Percentiles rank a stretch among this genome's conserved stretches.
Conservation (phyloP, 2,113 vertebrate genomes). For the Amphilophus citrinellus region DNA sequence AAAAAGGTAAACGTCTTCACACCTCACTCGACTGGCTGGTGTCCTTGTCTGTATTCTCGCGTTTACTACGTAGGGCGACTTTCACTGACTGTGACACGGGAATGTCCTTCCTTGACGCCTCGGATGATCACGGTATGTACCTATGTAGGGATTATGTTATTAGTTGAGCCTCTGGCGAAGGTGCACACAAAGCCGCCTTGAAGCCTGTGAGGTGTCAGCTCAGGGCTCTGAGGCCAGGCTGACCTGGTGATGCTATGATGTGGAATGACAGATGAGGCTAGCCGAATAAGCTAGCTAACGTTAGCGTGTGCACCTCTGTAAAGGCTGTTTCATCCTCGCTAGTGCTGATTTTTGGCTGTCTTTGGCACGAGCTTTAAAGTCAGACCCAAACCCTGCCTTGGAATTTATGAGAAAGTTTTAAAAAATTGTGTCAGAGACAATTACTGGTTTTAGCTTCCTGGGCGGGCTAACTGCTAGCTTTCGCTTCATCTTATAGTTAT, state of each 20-base stretch:
- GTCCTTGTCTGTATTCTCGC: slow-evolving; percentile 8
- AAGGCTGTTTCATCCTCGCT: background rate
- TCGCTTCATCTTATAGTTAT: background rate
- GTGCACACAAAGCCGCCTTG: background rate
- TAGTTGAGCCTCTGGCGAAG: slow-evolving; percentile 5
- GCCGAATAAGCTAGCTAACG: slow-evolving; percentile 51
- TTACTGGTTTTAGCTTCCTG: background rate
- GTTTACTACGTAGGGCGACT: slow-evolving; percentile 21
- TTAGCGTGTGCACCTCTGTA: slow-evolving; percentile 35
- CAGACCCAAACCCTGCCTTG: background rate
- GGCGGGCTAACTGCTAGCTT: background rate
- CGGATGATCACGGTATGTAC: slow-evolving; percentile 55
- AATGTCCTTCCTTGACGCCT: slow-evolving; percentile 75
- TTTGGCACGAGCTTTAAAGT: background rate
- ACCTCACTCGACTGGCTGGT: slow-evolving; percentile 49
- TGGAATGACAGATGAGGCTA: slow-evolving; percentile 57
- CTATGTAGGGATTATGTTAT: slow-evolving; percentile 44
- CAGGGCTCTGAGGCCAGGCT: background rate
- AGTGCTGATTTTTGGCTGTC: background rate
- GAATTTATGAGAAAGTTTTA: background rate
- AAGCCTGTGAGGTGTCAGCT: background rate
- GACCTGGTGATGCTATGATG: slow-evolving; percentile 36
- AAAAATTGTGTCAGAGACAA: background rate
- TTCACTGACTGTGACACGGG: slow-evolving; percentile 50
- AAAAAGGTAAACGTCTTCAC: too few species aligned